Percentiles rank a stretch among this genome's conserved stretches.
phyloP scores from a whole-genome alignment of 1,140 invertebrate species.

The Drosophila burlai region DNA sequence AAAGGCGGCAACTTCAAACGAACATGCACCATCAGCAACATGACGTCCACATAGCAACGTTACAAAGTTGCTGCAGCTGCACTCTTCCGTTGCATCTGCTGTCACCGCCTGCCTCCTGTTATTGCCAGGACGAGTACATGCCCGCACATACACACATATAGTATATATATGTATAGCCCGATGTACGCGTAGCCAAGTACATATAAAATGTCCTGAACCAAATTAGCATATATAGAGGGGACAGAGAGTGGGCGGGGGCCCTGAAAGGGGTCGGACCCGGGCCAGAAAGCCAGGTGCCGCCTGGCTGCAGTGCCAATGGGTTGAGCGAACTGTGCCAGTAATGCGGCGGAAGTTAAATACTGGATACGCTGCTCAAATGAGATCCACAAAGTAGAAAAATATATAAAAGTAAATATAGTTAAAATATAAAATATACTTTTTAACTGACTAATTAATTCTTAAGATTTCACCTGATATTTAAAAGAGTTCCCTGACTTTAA shows the following conservation, averaged over 20 bases:
- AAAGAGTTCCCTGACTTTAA: no score
- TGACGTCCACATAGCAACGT: constrained; percentile 31
- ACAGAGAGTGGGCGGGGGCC: background rate
- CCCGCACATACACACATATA: background rate
- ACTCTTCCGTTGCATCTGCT: constrained; percentile 34
- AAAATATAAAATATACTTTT: background rate
- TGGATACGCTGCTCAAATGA: background rate
- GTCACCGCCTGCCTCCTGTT: constrained; percentile 21
- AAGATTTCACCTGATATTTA: background rate
- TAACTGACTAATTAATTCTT: background rate
- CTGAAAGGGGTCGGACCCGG: constrained; percentile 6
- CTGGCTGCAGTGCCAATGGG: constrained; percentile 13
- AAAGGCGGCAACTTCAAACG: constrained; percentile 54
- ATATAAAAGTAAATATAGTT: background rate
- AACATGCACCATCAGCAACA: constrained; percentile 54
- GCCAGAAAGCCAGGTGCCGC: constrained; percentile 47
- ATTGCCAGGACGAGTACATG: constrained; percentile 36
- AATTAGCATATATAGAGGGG: constrained; percentile 67
- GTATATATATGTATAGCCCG: constrained; percentile 1
- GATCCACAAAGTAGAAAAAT: no score
- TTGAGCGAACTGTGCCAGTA: constrained; percentile 15
- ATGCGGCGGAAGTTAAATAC: background rate
- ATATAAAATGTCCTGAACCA: constrained; percentile 72
- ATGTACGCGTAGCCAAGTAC: constrained; percentile 23
- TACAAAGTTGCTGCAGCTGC: constrained; percentile 50